A percentile compares a stretch with the other conserved stretches of the same genome.
Conservation (phyloP, 2,797 vertebrate genomes). For the Poeciliopsis gracilis region DNA sequence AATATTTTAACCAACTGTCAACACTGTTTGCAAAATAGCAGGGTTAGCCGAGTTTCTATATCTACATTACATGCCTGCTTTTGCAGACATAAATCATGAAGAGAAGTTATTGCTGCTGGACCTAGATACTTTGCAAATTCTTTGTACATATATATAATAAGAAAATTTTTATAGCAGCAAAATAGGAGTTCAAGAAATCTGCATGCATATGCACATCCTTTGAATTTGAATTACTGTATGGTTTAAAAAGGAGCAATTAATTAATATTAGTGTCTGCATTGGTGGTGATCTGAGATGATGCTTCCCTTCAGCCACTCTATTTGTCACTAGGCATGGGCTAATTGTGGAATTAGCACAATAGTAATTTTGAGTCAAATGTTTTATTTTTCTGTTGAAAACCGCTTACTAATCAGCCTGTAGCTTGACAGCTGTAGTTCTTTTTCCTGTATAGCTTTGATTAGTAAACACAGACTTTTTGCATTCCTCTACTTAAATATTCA, state of each 20-base stretch:
- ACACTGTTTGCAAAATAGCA: not conserved
- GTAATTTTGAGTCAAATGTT: not conserved
- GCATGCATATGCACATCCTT: not conserved
- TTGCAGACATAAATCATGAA: not conserved
- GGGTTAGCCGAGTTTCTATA: not conserved
- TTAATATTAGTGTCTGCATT: not conserved
- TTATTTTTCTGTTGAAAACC: not conserved
- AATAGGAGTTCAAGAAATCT: not conserved
- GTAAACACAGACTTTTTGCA: not conserved
- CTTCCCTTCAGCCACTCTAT: not conserved
- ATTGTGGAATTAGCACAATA: not conserved
- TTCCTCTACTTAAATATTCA: not conserved
- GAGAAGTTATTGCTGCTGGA: not conserved
- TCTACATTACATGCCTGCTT: not conserved
- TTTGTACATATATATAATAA: not conserved
- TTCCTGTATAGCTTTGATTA: slow-evolving; percentile 5
- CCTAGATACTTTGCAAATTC: not conserved
- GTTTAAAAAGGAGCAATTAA: not conserved
- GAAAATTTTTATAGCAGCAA: not conserved
- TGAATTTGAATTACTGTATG: not conserved
- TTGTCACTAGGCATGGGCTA: not conserved
- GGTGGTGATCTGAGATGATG: not conserved
- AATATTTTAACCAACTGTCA: slow-evolving; percentile 7
- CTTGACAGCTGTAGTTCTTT: not conserved
- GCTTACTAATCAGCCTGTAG: not conserved